Base-by-base conservation (phyloP, 2,888 invertebrate species). In the Uropetala carovei region DNA sequence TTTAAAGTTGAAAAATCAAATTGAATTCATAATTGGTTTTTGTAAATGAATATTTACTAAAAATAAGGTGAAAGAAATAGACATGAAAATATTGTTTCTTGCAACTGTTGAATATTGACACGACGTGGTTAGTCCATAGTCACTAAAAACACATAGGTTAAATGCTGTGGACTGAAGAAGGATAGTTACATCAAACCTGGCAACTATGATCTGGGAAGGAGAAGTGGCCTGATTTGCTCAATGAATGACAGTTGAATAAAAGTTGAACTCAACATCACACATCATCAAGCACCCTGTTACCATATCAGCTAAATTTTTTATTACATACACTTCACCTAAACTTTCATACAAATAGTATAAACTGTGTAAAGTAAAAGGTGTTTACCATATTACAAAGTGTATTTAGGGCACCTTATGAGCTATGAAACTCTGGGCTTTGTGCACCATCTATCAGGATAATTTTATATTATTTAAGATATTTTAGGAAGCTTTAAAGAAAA, bases 311-410 rank as follows among this genome's bases (percentile, higher is more conserved):
- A 75, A 13, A 75, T 22, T 75, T 43, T 43, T 22, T 27, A 75
- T 75, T 75, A 75, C 75, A 75, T 10, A 22, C 22, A 75, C 22
- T 75, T 75, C 75, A 27, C 27, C 75, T 75, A 75, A 27, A 75
- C 75, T 75, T 22, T 75, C 75, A 75, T 75, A 75, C 75, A 75
- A 75, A 75, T 22, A 75, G 75, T 75, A 75, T 27, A 75, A 75
- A 75, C 75, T 75, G 75, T 75, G 75, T 75, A 75, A 75, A 75
- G 75, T 27, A 27, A 27, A 27, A 75, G 75, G 22, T 10, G 75
- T 11, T 75, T 75, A 75, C 22, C 22, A 13, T 75, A 27, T 75
- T 75, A 75, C 75, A 75, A 75, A 75, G 75, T 75, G 27, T 27
- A 27, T 13, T 27, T 7, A 75, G 75, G 75, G 75, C 13, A 75